Percentiles rank a stretch among this genome's conserved stretches.
Evolutionary conservation across 2,888 invertebrate genomes (phyloP).

Genomic region (Tupiocoris notatus): DNA sequence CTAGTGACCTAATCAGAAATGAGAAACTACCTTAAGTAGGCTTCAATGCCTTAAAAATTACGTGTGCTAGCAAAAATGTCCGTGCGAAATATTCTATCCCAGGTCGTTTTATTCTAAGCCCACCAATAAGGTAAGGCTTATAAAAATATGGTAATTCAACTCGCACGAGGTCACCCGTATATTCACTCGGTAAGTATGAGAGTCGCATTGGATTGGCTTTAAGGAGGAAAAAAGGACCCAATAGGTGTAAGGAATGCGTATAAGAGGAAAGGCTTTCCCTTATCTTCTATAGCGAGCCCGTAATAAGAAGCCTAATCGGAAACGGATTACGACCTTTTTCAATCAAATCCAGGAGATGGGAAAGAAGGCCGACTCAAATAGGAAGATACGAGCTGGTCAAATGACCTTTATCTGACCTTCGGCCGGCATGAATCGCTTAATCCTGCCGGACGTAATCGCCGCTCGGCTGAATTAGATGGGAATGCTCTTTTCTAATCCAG

Average conservation of each 20-base stretch:
- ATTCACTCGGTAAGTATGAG: too few relatives aligned
- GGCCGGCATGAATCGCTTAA: conserved; percentile 33
- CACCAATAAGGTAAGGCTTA: too few relatives aligned
- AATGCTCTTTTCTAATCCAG: background rate
- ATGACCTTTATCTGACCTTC: conserved; percentile 36
- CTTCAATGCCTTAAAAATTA: too few relatives aligned
- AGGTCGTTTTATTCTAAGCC: too few relatives aligned
- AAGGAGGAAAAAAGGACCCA: background rate
- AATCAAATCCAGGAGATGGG: conserved; percentile 22
- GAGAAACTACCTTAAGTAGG: too few relatives aligned
- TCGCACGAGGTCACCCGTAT: too few relatives aligned
- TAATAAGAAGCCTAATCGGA: conserved; percentile 36
- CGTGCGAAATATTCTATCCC: too few relatives aligned
- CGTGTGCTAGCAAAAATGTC: too few relatives aligned
- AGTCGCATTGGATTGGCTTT: background rate
- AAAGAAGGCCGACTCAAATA: background rate
- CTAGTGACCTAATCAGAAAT: too few relatives aligned
- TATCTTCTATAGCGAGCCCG: background rate
- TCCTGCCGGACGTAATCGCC: conserved; percentile 28
- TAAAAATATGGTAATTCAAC: too few relatives aligned
- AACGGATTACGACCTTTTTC: conserved; percentile 35
- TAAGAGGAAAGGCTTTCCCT: conserved; percentile 4
- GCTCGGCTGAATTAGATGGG: conserved; percentile 27
- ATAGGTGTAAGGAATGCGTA: background rate
- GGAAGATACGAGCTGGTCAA: conserved; percentile 12